phyloP scores from a whole-genome alignment of 1,140 invertebrate genomes.

The Panagrolaimus sp. region DNA sequence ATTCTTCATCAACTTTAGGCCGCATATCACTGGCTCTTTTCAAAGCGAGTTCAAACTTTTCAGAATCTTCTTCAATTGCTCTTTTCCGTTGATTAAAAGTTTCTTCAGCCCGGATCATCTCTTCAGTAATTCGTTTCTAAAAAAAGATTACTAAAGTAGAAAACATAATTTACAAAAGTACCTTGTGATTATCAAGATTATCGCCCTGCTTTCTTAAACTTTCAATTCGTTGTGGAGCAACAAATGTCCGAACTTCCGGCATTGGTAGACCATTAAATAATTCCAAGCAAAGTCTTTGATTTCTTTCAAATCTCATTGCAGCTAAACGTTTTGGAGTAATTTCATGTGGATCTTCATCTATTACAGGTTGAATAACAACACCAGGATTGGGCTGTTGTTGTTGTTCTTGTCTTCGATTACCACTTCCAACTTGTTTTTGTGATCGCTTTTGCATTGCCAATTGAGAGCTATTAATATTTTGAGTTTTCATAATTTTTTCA shows the following conservation, averaged over 20 bases:
- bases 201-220: background rate
- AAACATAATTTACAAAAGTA: background rate
- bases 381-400: background rate
- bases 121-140: constrained; percentile 9
- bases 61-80: background rate
- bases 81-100: background rate
- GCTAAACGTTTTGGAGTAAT: background rate
- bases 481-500: background rate
- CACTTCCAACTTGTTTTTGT: background rate
- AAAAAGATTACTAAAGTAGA: background rate
- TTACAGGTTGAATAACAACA: constrained; percentile 5
- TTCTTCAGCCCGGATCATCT: constrained; percentile 9
- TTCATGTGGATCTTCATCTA: constrained; percentile 10
- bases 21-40: background rate
- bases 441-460: background rate
- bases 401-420: background rate
- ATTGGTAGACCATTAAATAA: constrained; percentile 1
- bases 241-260: constrained; percentile 8
- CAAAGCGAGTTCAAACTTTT: background rate
- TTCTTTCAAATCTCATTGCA: constrained; percentile 3
- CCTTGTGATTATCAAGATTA: background rate
- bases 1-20: background rate
- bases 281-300: constrained; percentile 1
- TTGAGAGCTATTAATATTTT: background rate
- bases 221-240: constrained; percentile 2